Evolutionary conservation across 1,140 invertebrate genomes (phyloP).

Genomic region (Lordiphosa stackelbergi): DNA sequence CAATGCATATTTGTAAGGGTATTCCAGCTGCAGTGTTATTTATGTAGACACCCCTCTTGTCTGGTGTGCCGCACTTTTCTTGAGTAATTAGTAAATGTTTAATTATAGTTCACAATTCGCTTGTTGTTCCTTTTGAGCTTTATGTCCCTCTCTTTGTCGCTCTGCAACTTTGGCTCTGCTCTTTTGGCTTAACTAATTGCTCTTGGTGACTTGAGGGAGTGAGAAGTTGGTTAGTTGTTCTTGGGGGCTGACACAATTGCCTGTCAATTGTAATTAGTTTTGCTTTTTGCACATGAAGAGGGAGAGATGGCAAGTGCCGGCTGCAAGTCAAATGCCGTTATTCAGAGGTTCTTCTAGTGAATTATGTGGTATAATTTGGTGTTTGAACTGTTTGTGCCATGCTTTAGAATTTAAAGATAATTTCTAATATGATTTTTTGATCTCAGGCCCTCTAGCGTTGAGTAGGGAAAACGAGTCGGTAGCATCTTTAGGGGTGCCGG

Average conservation of each 20-base stretch:
- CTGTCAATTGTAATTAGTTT: slow-evolving; percentile 76
- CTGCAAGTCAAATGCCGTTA: slow-evolving; percentile 33
- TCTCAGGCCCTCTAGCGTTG: slow-evolving; percentile 31
- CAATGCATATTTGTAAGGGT: too few species aligned
- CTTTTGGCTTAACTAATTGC: slow-evolving; percentile 69
- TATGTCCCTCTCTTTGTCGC: slow-evolving; percentile 9
- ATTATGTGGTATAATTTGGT: neutral
- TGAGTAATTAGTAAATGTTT: slow-evolving; percentile 70
- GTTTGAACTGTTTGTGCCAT: neutral
- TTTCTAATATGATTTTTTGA: neutral
- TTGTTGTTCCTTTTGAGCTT: slow-evolving; percentile 42
- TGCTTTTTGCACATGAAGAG: slow-evolving; percentile 57
- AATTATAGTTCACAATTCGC: slow-evolving; percentile 65
- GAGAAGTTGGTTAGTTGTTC: slow-evolving; percentile 12
- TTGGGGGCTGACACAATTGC: slow-evolving; percentile 57
- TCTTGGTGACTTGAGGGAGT: slow-evolving; percentile 42
- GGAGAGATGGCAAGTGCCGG: neutral
- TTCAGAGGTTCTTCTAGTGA: slow-evolving; percentile 13
- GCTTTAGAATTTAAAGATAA: too few species aligned
- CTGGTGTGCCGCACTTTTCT: slow-evolving; percentile 37
- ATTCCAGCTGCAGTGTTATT: slow-evolving; percentile 15
- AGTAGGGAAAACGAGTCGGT: neutral
- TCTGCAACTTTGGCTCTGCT: slow-evolving; percentile 16
- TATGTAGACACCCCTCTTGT: slow-evolving; percentile 31
- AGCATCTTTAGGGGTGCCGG: slow-evolving; percentile 1